phyloP scores from a whole-genome alignment of 2,888 invertebrate species.

The Phortica okadai region DNA sequence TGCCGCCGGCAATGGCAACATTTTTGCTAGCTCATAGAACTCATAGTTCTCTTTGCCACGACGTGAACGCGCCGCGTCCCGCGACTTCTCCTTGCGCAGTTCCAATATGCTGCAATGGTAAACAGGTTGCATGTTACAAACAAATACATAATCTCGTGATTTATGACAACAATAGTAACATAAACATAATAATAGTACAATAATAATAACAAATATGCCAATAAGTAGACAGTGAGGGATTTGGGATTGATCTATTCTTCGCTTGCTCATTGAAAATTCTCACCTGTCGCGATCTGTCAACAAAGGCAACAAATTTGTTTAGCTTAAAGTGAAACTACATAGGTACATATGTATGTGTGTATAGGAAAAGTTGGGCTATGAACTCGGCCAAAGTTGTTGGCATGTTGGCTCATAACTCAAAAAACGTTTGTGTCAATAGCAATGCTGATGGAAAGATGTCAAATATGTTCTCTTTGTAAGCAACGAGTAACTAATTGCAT shows the following conservation, averaged over 20 bases:
- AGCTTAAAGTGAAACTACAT: not conserved
- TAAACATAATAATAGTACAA: not conserved
- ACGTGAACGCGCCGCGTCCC: conserved; percentile 93
- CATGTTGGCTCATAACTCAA: conserved; percentile 23
- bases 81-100: conserved; percentile 93
- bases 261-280: conserved; percentile 37
- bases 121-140: conserved; percentile 38
- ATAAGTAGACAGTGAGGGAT: conserved; percentile 66
- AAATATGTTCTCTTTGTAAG: conserved; percentile 36
- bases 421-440: conserved; percentile 34
- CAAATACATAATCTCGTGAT: conserved; percentile 26
- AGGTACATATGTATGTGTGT: not conserved
- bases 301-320: not conserved
- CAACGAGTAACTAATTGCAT: conserved; percentile 61
- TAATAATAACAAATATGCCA: conserved; percentile 37
- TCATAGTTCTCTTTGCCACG: conserved; percentile 97
- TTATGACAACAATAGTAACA: not conserved
- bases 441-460: conserved; percentile 65
- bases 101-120: conserved; percentile 90
- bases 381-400: conserved; percentile 2
- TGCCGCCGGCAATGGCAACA: conserved; percentile 92
- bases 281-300: conserved; percentile 50
- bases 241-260: not conserved
- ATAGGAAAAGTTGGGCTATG: not conserved
- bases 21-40: conserved; percentile 96